A percentile compares a stretch with the other conserved stretches of the same genome.
These are phyloP conservation scores for Papilio xuthus DNA, from an alignment of 1,140 invertebrate genomes.

Conservation along the genomic window DNA sequence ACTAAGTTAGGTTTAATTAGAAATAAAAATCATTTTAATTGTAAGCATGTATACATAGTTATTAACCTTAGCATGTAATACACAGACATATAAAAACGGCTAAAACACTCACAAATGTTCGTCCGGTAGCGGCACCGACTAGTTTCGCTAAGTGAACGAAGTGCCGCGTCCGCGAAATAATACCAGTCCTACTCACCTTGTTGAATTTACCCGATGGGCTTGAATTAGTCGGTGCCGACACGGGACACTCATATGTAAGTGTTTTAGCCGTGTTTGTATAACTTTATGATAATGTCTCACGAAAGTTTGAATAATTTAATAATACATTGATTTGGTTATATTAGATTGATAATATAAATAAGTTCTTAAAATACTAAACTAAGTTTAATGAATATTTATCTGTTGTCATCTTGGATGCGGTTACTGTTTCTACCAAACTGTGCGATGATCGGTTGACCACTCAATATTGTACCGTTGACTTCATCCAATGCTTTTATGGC, in stretches of 20 bases:
- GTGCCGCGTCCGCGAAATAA: too few species aligned
- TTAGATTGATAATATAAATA: slow-evolving; percentile 17
- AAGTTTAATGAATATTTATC: slow-evolving; percentile 48
- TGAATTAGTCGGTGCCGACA: too few species aligned
- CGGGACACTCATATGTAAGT: too few species aligned
- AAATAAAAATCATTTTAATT: slow-evolving; percentile 17
- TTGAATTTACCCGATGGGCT: too few species aligned
- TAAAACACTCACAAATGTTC: too few species aligned
- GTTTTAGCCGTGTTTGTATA: too few species aligned
- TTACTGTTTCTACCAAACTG: slow-evolving; percentile 69
- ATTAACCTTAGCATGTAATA: slow-evolving; percentile 30
- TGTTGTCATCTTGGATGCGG: slow-evolving; percentile 60
- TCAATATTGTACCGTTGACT: slow-evolving; percentile 70
- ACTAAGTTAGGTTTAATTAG: not conserved
- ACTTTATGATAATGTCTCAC: too few species aligned
- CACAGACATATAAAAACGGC: too few species aligned
- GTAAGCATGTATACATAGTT: slow-evolving; percentile 19
- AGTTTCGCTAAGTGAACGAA: too few species aligned
- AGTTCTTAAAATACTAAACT: slow-evolving; percentile 23
- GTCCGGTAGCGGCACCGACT: too few species aligned
- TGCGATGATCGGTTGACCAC: slow-evolving; percentile 66
- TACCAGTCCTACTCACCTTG: too few species aligned
- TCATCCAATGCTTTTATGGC: slow-evolving; percentile 70
- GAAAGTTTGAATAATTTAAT: too few species aligned
- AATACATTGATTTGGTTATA: slow-evolving; percentile 23